Evolutionary conservation across 1,140 invertebrate genomes (phyloP), one percentile per base, ranked within the genome.

Genomic region (Anagrus nilaparvatae): DNA sequence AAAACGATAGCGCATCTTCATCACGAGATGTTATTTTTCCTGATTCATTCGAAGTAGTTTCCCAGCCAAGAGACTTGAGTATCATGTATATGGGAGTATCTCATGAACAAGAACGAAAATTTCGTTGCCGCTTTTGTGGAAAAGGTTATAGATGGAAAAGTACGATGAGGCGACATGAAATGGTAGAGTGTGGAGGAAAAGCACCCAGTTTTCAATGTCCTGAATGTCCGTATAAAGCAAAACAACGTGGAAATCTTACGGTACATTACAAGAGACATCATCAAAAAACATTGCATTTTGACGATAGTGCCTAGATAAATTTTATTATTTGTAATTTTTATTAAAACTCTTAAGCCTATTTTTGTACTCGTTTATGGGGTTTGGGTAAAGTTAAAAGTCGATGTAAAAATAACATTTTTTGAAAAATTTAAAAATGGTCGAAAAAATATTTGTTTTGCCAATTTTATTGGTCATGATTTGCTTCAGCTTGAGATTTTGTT

Each of bases 121-220:
- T 82, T 58, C 74, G 80, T 20, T 87, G 84, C 54, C 69, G 79
- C 30, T 81, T 83, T 53, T 87, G 84, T 61, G 82, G 83, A 29
- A 86, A 85, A 56, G 73, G 78, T 18, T 87, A 87, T 57, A 71
- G 82, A 51, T 86, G 83, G 83, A 85, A 85, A 57, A 84, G 81
- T 10, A 85, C 82, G 37, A 72, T 86, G 71, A 71, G 81, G 1
- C 73, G 83, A 8, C 86, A 90, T 63, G 82, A 87, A 58, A 81
- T 78, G 58, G 84, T 87, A 46, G 85, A 88, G 61, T 90, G 86
- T 61, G 84, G 85, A n/a, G 84, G 83, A 39, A 86, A 87, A 58
- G 79, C 83, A 46, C 82, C 81, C 1, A 75, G 79, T 31, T 86
- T 87, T 61, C 79, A 83, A 20, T 89, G 86, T 48, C 83, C 84